Conservation (phyloP, 2,888 invertebrate genomes). For the Orthonychiurus folsomi region DNA sequence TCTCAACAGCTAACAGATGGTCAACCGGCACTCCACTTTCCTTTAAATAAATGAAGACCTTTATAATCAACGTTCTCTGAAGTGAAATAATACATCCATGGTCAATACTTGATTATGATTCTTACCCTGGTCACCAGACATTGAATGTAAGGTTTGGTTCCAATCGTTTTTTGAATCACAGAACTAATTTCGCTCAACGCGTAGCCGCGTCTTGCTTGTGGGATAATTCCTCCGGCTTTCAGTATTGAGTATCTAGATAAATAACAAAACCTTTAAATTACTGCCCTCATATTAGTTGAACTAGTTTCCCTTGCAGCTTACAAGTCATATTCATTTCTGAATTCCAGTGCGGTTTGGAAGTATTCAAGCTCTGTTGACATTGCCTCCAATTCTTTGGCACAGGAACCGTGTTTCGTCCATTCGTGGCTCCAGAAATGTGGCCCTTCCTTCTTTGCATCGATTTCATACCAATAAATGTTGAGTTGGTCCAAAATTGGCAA, state of each 20-base stretch:
- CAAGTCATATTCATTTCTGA: slow-evolving; percentile 33
- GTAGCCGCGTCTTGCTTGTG: slow-evolving; percentile 26
- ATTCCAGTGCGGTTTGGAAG: slow-evolving; percentile 27
- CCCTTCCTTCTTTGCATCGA: slow-evolving; percentile 29
- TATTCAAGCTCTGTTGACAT: slow-evolving; percentile 33
- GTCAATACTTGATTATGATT: background rate
- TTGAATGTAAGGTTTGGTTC: slow-evolving; percentile 29
- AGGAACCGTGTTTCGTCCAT: slow-evolving; percentile 38
- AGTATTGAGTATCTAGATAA: slow-evolving; percentile 28
- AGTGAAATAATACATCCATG: no score
- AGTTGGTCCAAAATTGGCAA: slow-evolving; percentile 26
- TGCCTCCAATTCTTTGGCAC: slow-evolving; percentile 13
- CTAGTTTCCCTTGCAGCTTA: slow-evolving; percentile 19
- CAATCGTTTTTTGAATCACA: slow-evolving; percentile 21
- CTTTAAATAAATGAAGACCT: slow-evolving; percentile 14
- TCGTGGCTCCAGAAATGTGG: slow-evolving; percentile 37
- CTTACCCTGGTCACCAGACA: slow-evolving; percentile 30
- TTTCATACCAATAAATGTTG: slow-evolving; percentile 37
- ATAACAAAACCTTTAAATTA: slow-evolving; percentile 10
- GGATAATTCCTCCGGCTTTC: slow-evolving; percentile 27
- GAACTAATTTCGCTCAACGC: slow-evolving; percentile 17
- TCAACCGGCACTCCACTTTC: slow-evolving; percentile 18
- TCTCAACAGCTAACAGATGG: slow-evolving; percentile 33
- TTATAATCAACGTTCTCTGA: no score
- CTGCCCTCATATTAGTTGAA: background rate